phyloP scores from a whole-genome alignment of 2,113 vertebrate genomes.

The Lycaon pictus region DNA sequence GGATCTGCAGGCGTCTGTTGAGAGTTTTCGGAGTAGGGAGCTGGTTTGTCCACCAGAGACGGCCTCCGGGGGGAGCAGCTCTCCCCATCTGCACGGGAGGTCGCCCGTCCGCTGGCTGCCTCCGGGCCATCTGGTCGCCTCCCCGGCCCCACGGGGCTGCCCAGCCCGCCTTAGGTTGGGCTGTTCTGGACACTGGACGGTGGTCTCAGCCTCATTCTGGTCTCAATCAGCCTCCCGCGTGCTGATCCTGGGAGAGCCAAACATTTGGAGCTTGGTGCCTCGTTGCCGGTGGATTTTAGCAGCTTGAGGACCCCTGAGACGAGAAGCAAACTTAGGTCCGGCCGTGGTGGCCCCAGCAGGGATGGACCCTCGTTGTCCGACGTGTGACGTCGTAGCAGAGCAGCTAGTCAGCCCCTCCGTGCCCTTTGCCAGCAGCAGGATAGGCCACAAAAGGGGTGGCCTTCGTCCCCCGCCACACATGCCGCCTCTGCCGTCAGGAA shows the following conservation, averaged over 20 bases:
- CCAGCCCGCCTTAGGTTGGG: neutral
- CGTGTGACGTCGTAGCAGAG: neutral
- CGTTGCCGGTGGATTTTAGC: neutral
- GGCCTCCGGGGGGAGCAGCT: neutral
- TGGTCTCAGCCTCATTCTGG: neutral
- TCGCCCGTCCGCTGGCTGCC: neutral
- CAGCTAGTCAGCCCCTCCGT: neutral
- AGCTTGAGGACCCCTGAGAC: too few relatives aligned
- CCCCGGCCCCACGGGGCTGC: neutral
- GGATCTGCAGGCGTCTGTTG: neutral
- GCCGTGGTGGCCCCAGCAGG: neutral
- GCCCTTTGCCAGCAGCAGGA: neutral
- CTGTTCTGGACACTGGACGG: neutral
- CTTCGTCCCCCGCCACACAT: neutral
- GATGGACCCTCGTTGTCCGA: accelerated
- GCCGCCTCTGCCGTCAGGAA: neutral
- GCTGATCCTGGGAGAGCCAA: neutral
- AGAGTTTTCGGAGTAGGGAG: neutral
- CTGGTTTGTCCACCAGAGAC: too few relatives aligned
- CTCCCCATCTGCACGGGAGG: neutral
- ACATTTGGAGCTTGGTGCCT: neutral
- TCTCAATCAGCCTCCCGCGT: neutral
- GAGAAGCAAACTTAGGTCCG: neutral
- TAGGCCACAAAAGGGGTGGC: neutral
- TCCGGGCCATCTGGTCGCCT: neutral